Conservation (phyloP, 2,113 vertebrate genomes). For the Microcebus lehilahytsara region DNA sequence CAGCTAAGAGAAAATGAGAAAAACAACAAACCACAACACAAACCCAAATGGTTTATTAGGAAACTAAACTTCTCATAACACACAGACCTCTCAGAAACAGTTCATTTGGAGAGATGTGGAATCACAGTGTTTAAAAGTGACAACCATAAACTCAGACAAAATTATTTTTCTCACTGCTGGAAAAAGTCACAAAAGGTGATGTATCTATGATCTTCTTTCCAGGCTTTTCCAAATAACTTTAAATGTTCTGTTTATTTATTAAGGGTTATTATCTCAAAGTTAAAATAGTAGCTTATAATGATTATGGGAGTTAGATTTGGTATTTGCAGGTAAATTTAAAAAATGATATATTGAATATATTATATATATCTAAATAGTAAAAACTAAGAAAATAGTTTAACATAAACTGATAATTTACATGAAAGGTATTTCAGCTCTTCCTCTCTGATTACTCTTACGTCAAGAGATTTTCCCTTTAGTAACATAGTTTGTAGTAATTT, state of each 20-base stretch:
- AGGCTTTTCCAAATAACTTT: not conserved
- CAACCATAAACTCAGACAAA: not conserved
- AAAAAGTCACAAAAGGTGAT: not conserved
- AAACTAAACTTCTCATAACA: too few species aligned
- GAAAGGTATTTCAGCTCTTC: not conserved
- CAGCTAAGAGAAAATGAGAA: too few species aligned
- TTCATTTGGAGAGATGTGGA: too few species aligned
- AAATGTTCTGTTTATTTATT: not conserved
- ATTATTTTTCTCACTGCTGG: not conserved
- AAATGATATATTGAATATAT: not conserved
- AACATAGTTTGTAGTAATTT: constrained; percentile 86
- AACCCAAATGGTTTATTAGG: too few species aligned
- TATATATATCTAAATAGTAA: not conserved
- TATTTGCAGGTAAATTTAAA: not conserved
- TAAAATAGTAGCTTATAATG: not conserved
- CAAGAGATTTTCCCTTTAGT: constrained; percentile 84
- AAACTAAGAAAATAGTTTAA: not conserved
- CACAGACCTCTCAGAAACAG: too few species aligned
- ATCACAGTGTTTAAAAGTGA: not conserved
- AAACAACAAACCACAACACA: too few species aligned
- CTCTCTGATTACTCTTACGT: constrained; percentile 81
- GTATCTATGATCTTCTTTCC: not conserved
- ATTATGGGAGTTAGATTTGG: not conserved
- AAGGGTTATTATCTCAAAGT: not conserved
- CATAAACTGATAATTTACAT: not conserved